phyloP scores from a whole-genome alignment of 2,888 invertebrate genomes.

The Machimus rusticus region DNA sequence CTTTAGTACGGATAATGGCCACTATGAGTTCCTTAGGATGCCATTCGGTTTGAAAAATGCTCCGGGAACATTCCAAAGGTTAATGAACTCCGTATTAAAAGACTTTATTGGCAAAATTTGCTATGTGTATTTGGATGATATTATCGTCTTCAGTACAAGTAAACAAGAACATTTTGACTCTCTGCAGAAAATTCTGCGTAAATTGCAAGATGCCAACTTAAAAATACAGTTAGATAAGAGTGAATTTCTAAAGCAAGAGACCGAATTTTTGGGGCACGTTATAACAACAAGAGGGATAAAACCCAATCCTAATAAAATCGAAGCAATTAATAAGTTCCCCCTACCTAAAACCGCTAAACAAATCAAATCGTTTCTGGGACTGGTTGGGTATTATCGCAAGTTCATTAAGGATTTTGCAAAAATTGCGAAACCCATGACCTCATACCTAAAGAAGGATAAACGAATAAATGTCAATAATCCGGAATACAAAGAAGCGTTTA shows the following conservation, averaged over 20 bases:
- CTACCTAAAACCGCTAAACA: constrained; percentile 42
- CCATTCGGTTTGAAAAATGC: constrained; percentile 44
- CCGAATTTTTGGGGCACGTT: constrained; percentile 6
- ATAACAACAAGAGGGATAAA: background rate
- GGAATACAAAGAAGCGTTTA: background rate
- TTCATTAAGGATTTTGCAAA: constrained; percentile 35
- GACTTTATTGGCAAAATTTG: constrained; percentile 49
- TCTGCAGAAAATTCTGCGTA: background rate
- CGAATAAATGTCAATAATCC: constrained; percentile 16
- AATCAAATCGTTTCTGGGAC: constrained; percentile 43
- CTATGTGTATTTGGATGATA: constrained; percentile 55
- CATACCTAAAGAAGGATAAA: constrained; percentile 40
- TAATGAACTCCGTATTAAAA: constrained; percentile 47
- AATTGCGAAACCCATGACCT: constrained; percentile 10
- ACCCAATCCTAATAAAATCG: constrained; percentile 30
- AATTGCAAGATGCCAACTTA: background rate
- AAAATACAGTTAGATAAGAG: constrained; percentile 3
- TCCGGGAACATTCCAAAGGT: constrained; percentile 18
- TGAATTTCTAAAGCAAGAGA: background rate
- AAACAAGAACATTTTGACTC: constrained; percentile 49
- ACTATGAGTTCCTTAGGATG: constrained; percentile 43
- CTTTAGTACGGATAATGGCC: background rate
- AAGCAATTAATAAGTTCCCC: constrained; percentile 45
- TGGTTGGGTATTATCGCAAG: constrained; percentile 31
- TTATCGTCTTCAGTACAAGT: constrained; percentile 50